phyloP scores from a whole-genome alignment of 2,797 vertebrate genomes.

The Erpetoichthys calabaricus region DNA sequence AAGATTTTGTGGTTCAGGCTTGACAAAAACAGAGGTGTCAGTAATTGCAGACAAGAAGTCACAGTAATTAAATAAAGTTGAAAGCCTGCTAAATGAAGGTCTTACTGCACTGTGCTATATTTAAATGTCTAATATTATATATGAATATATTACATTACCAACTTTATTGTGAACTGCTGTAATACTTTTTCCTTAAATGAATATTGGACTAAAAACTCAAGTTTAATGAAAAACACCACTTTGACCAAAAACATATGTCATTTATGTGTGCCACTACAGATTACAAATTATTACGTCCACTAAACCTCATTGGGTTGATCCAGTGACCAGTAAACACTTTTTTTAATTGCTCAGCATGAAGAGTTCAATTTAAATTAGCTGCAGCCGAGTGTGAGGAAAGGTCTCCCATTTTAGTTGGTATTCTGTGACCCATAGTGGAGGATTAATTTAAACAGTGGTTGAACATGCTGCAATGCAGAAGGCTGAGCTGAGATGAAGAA shows the following conservation, averaged over 20 bases:
- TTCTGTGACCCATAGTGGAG: constrained; percentile 10
- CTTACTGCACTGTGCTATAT: too few relatives aligned
- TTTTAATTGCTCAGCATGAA: constrained; percentile 2
- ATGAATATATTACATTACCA: too few relatives aligned
- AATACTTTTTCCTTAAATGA: too few relatives aligned
- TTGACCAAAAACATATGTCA: neutral
- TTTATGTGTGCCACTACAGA: neutral
- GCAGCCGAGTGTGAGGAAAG: constrained; percentile 5
- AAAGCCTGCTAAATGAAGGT: too few relatives aligned
- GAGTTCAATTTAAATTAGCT: constrained; percentile 2
- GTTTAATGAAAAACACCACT: neutral
- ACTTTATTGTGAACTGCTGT: too few relatives aligned
- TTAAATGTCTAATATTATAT: too few relatives aligned
- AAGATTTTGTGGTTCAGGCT: constrained; percentile 14
- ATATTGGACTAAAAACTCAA: too few relatives aligned
- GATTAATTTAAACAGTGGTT: constrained; percentile 15
- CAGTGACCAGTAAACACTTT: constrained; percentile 1
- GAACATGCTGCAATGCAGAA: constrained; percentile 3
- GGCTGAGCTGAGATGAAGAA: constrained; percentile 2
- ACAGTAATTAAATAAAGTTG: too few relatives aligned
- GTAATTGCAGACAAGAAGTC: too few relatives aligned
- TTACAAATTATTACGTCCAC: neutral
- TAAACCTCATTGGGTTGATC: constrained; percentile 4
- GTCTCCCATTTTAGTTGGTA: constrained; percentile 10
- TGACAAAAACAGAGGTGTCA: too few relatives aligned